These are phyloP conservation scores for Xestia ashworthii DNA, from an alignment of 2,888 invertebrate genomes.

Conservation along the genomic window DNA sequence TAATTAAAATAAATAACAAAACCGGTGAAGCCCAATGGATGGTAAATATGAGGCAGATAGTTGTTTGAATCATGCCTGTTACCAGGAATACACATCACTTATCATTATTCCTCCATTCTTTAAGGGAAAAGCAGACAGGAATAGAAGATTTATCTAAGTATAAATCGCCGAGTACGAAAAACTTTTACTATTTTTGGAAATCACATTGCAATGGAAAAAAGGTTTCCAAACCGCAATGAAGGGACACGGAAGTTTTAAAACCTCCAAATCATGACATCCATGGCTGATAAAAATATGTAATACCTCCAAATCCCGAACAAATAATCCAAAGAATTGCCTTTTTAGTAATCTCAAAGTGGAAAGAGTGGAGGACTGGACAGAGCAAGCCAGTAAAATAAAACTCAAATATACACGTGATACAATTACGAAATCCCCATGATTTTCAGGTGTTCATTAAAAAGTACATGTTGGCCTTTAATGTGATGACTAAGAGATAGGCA, in stretches of 20 bases:
- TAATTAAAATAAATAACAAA: constrained; percentile 50
- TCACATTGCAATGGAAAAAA: not conserved
- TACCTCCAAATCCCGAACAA: not conserved
- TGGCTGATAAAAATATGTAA: not conserved
- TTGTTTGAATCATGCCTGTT: not conserved
- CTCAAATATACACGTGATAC: not conserved
- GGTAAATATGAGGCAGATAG: constrained; percentile 14
- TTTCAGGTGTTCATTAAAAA: constrained; percentile 16
- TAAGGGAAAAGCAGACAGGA: not conserved
- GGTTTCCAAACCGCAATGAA: not conserved
- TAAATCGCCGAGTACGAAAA: not conserved
- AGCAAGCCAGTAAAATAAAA: too few relatives aligned
- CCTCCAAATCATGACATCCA: not conserved
- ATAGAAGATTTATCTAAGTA: not conserved
- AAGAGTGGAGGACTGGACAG: too few relatives aligned
- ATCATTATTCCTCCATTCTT: not conserved
- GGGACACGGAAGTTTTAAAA: not conserved
- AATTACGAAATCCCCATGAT: not conserved
- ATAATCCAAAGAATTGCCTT: not conserved
- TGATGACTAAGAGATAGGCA: constrained; percentile 32
- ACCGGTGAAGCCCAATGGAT: not conserved
- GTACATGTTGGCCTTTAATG: constrained; percentile 11
- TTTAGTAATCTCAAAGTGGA: not conserved
- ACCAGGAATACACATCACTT: not conserved
- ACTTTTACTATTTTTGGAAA: not conserved